phyloP scores from a whole-genome alignment of 2,797 vertebrate species.

The Helarctos malayanus region DNA sequence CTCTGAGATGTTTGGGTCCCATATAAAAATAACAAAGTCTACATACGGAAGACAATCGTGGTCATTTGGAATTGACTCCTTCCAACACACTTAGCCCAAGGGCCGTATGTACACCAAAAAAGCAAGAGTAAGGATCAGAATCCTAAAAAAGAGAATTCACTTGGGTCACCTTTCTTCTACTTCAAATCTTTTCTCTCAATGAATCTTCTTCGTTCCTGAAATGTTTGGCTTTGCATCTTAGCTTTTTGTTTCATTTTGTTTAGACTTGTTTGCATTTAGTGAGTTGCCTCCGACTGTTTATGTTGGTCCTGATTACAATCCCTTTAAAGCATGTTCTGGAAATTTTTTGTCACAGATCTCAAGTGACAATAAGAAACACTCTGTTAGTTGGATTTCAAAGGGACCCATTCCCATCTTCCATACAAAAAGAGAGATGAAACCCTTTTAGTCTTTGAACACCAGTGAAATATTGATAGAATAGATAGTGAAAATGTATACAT shows the following conservation, averaged over 20 bases:
- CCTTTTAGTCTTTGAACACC: neutral
- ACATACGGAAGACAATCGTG: neutral
- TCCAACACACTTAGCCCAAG: neutral
- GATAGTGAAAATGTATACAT: neutral
- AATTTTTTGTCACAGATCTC: neutral
- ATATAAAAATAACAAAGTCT: constrained; percentile 23
- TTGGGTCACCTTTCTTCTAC: neutral
- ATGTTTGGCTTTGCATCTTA: neutral
- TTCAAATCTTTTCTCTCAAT: neutral
- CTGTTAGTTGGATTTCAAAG: neutral
- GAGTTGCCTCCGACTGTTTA: constrained; percentile 7
- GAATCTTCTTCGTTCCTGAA: neutral
- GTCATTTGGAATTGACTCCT: neutral
- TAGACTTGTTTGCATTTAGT: neutral
- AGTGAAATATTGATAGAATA: neutral
- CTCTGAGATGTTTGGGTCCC: neutral
- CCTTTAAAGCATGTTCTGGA: neutral
- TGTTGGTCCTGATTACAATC: neutral
- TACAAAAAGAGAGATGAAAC: neutral
- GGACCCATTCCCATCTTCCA: neutral
- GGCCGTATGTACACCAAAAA: neutral
- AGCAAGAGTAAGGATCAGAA: neutral
- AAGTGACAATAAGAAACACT: constrained; percentile 9
- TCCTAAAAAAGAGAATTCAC: neutral
- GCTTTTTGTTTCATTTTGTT: neutral